Conservation (phyloP, 2,797 vertebrate genomes). For the Sciaenops ocellatus region DNA sequence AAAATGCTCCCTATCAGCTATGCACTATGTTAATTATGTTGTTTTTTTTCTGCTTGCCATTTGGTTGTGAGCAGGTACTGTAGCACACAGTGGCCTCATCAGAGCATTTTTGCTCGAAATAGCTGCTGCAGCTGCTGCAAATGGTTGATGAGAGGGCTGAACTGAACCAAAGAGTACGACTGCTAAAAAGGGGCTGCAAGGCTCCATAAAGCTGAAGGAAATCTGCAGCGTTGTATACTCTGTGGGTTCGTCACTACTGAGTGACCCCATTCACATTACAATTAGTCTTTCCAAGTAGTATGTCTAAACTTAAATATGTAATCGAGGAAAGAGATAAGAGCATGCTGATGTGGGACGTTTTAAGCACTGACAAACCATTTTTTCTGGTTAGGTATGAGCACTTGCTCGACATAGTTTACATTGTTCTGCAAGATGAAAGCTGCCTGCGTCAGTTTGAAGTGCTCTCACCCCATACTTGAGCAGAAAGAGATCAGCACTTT, state of each 20-base stretch:
- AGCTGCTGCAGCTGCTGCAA: neutral
- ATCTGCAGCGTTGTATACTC: neutral
- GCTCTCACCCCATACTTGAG: slow-evolving; percentile 28
- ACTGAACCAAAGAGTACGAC: neutral
- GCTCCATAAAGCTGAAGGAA: neutral
- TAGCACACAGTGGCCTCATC: neutral
- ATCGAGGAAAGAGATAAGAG: neutral
- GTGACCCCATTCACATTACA: neutral
- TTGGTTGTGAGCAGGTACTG: neutral
- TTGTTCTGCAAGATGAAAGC: slow-evolving; percentile 8
- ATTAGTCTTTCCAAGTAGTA: neutral
- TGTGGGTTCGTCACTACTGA: neutral
- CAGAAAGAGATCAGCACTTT: slow-evolving; percentile 39
- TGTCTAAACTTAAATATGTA: neutral
- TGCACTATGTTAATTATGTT: too few relatives aligned
- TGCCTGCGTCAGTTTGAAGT: slow-evolving; percentile 18
- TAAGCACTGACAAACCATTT: neutral
- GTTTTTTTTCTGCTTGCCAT: neutral
- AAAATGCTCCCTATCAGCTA: neutral
- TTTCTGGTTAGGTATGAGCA: neutral
- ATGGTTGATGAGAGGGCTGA: neutral
- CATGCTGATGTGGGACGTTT: neutral
- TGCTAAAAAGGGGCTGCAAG: neutral
- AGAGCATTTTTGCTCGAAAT: neutral
- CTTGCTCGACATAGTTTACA: neutral